Percentiles rank a stretch among this genome's conserved stretches.
phyloP scores from a whole-genome alignment of 1,140 invertebrate species.

The honey bee (Apis mellifera) region Amel_HAv3.1 CM009945.2:4019501-4020000 shows the following conservation, averaged over 20 bases:
- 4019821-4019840: no score
- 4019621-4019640: background rate
- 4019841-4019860: no score
- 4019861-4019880: no score
- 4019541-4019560: constrained; percentile 54
- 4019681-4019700: constrained; percentile 34
- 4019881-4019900: no score
- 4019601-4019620: background rate
- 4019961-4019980: background rate
- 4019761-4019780: background rate
- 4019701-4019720: background rate
- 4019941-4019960: background rate
- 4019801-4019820: no score
- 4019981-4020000: background rate
- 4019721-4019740: constrained; percentile 9
- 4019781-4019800: constrained; percentile 3
- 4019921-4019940: background rate
- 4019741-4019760: background rate
- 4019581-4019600: background rate
- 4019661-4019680: constrained; percentile 36
- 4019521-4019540: constrained; percentile 70
- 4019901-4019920: no score
- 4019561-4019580: constrained; percentile 59
- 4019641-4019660: constrained; percentile 45
- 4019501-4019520: constrained; percentile 70